phyloP scores from a whole-genome alignment of 2,888 invertebrate genomes.

The Eupithecia subumbrata region DNA sequence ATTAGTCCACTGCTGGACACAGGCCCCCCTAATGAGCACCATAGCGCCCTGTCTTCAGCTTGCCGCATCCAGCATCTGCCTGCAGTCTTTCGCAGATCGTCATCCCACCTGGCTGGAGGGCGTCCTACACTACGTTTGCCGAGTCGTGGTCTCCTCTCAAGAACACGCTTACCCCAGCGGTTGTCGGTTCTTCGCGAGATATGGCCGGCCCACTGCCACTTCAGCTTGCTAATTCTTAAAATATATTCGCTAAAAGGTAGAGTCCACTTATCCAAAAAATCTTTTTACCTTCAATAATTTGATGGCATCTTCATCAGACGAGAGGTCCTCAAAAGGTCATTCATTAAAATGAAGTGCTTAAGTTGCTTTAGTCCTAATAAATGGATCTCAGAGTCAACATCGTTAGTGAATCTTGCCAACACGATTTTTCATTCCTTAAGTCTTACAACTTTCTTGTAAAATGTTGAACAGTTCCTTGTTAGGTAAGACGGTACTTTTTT shows the following conservation, averaged over 20 bases:
- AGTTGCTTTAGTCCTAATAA: conserved; percentile 48
- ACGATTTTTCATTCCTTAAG: conserved; percentile 42
- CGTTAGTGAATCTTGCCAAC: conserved; percentile 46
- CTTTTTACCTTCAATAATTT: conserved; percentile 16
- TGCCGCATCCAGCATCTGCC: no score
- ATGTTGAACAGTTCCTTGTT: conserved; percentile 30
- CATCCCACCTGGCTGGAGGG: no score
- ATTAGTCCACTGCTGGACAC: no score
- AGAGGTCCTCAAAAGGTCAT: conserved; percentile 34
- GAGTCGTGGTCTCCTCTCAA: no score
- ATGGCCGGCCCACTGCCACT: no score
- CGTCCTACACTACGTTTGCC: no score
- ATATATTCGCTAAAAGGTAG: neutral
- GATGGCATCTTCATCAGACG: conserved; percentile 41
- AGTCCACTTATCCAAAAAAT: conserved; percentile 7
- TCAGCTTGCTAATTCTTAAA: no score
- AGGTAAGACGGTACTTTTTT: conserved; percentile 17
- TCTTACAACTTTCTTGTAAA: conserved; percentile 40
- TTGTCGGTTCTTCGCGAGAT: no score
- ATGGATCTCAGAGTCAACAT: conserved; percentile 48
- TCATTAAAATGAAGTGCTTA: conserved; percentile 46
- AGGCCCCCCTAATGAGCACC: no score
- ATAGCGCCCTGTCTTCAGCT: no score
- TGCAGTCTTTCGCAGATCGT: no score
- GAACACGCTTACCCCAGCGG: no score